These are phyloP conservation scores for Oryzias woworae DNA, from an alignment of 2,113 vertebrate species.

Conservation along the genomic window DNA sequence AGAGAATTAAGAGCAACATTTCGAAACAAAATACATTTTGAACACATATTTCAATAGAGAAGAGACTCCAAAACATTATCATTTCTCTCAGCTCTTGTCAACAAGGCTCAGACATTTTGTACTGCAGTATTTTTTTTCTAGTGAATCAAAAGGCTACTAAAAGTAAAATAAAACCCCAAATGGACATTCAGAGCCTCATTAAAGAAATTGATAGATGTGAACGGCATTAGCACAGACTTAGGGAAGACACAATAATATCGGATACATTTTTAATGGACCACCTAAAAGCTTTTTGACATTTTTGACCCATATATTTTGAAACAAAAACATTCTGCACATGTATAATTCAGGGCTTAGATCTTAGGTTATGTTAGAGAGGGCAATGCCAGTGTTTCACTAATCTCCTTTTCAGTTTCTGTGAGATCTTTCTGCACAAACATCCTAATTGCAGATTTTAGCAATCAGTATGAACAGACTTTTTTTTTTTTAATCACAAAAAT, in stretches of 20 bases:
- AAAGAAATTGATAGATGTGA: constrained; percentile 2
- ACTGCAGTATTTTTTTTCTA: too few relatives aligned
- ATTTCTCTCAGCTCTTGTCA: constrained; percentile 9
- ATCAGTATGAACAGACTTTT: too few relatives aligned
- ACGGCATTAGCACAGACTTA: constrained; percentile 13
- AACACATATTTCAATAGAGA: neutral
- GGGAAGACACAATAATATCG: constrained; percentile 10
- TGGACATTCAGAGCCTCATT: neutral
- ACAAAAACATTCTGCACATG: constrained; percentile 5
- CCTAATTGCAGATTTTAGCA: too few relatives aligned
- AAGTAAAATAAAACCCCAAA: constrained; percentile 10
- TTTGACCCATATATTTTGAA: constrained; percentile 26
- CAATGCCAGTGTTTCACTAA: neutral
- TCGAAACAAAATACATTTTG: constrained; percentile 1
- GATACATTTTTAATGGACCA: constrained; percentile 27
- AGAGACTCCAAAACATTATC: neutral
- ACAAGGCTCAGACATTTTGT: too few relatives aligned
- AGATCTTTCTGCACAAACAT: too few relatives aligned
- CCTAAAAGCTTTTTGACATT: constrained; percentile 31
- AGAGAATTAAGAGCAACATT: neutral
- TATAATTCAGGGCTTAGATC: constrained; percentile 6
- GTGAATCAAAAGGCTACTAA: neutral
- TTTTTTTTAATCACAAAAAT: too few relatives aligned
- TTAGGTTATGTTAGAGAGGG: constrained; percentile 5
- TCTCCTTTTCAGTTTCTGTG: too few relatives aligned